Conservation (phyloP, 2,797 vertebrate genomes). For the Pangasius mekongensis region DNA sequence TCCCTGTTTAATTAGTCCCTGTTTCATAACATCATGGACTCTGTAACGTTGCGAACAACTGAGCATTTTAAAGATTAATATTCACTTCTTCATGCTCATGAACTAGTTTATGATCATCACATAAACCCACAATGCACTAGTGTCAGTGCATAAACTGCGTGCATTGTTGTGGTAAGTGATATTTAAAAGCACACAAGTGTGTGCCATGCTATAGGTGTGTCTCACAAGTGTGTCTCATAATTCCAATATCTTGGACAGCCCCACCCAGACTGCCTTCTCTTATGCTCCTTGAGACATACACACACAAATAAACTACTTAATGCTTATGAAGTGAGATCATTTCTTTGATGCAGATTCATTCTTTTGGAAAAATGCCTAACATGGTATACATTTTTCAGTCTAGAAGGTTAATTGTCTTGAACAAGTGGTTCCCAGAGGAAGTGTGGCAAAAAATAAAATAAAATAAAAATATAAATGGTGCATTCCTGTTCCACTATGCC, state of each 20-base stretch:
- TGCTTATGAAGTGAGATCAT: neutral
- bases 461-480: neutral
- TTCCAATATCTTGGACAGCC: constrained; percentile 40
- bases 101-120: neutral
- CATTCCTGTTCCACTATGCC: neutral
- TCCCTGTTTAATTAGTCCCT: neutral
- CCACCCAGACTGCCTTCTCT: constrained; percentile 32
- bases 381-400: neutral
- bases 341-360: neutral
- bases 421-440: neutral
- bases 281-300: neutral
- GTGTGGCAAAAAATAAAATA: neutral
- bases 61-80: neutral
- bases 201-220: constrained; percentile 7
- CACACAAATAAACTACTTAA: neutral
- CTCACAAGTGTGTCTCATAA: constrained; percentile 27
- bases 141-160: neutral
- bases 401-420: neutral
- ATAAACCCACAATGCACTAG: neutral
- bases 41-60: neutral
- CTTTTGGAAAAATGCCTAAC: neutral
- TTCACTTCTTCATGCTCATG: neutral
- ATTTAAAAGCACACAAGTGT: constrained; percentile 6
- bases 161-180: neutral
- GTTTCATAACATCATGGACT: too few species aligned